phyloP scores from a whole-genome alignment of 2,797 vertebrate genomes.

The Petrocephalus schoutedeni region DNA sequence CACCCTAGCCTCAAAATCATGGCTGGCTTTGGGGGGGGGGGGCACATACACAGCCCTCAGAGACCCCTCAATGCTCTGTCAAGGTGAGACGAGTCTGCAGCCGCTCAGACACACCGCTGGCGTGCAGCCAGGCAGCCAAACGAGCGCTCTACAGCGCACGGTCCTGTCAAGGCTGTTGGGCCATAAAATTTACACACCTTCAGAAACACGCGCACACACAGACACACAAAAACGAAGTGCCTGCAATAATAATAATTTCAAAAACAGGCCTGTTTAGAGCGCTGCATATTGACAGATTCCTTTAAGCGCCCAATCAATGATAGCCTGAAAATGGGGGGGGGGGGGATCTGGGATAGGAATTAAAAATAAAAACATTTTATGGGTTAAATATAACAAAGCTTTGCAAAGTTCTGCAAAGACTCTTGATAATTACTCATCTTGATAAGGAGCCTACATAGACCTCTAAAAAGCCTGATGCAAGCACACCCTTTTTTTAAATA shows the following conservation, averaged over 20 bases:
- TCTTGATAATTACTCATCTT: background rate
- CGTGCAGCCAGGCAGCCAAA: background rate
- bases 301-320: background rate
- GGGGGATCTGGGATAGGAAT: conserved; percentile 6
- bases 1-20: background rate
- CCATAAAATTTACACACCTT: background rate
- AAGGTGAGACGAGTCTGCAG: background rate
- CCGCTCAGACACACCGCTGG: background rate
- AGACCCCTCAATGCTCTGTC: background rate
- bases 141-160: background rate
- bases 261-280: background rate
- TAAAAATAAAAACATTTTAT: background rate
- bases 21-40: background rate
- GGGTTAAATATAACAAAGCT: background rate
- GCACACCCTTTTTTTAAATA: background rate
- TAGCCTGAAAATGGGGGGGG: background rate
- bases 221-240: background rate
- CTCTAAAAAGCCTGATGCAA: background rate
- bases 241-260: background rate
- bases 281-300: background rate
- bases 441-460: background rate
- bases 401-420: background rate
- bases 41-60: background rate
- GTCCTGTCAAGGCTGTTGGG: background rate
- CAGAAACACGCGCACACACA: conserved; percentile 22